Evolutionary conservation across 2,113 vertebrate genomes (phyloP).

Genomic region (Turdus rufiventris): DNA sequence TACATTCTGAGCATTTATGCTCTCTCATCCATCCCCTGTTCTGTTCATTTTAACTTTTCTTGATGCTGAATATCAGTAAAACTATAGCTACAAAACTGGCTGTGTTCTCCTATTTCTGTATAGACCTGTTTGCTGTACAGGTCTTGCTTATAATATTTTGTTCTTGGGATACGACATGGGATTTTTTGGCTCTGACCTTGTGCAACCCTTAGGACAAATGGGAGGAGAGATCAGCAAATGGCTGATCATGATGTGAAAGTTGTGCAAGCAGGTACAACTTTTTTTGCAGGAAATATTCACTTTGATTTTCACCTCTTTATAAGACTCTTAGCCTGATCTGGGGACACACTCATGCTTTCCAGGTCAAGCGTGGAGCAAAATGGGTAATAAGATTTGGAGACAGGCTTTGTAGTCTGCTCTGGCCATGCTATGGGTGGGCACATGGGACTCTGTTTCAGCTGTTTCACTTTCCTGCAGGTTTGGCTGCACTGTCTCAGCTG

Average conservation of each 20-base stretch:
- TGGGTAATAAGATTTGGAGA: not conserved
- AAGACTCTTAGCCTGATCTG: not conserved
- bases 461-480: not conserved
- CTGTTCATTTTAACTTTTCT: not conserved
- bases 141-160: not conserved
- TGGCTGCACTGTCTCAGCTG: not conserved
- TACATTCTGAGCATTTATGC: not conserved
- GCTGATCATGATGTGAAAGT: not conserved
- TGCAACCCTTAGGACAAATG: not conserved
- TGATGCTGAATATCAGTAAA: not conserved
- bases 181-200: not conserved
- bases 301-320: not conserved
- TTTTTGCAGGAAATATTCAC: not conserved
- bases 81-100: not conserved
- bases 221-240: not conserved
- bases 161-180: not conserved
- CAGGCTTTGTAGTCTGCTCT: not conserved
- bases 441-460: not conserved
- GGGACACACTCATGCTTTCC: not conserved
- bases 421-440: not conserved
- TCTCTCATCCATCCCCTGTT: not conserved
- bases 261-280: not conserved
- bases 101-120: not conserved
- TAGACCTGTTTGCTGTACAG: not conserved
- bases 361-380: not conserved